Conservation (phyloP, 2,797 vertebrate genomes). For the Nannoperca australis region DNA sequence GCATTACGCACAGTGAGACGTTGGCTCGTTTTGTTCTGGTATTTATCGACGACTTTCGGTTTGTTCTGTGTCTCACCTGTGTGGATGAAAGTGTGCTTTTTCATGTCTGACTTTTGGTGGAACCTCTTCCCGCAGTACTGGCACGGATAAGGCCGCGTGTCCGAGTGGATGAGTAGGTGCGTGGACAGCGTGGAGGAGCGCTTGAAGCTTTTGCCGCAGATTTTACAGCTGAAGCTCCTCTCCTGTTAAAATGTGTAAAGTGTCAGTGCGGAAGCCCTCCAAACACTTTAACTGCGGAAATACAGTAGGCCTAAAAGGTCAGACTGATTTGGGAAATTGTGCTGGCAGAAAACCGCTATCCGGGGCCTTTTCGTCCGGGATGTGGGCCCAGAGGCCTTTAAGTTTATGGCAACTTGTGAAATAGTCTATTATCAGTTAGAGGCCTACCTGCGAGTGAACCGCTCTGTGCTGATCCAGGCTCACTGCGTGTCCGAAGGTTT, state of each 20-base stretch:
- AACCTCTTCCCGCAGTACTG: conserved; percentile 99
- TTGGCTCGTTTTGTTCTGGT: neutral
- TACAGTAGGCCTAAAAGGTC: neutral
- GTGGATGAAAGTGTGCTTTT: conserved; percentile 99
- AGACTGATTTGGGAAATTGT: neutral
- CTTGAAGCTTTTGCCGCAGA: conserved; percentile 98
- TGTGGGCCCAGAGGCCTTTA: neutral
- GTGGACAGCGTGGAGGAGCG: conserved; percentile 98
- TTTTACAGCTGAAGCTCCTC: conserved; percentile 98
- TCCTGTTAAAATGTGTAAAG: conserved; percentile 82
- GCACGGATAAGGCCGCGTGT: conserved; percentile 97
- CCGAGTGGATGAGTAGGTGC: conserved; percentile 98
- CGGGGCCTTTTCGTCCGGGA: neutral
- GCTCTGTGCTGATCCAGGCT: conserved; percentile 98
- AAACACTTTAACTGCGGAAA: neutral
- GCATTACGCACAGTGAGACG: conserved; percentile 9
- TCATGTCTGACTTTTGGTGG: conserved; percentile 99
- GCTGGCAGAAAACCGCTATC: neutral
- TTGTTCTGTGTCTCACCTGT: conserved; percentile 87
- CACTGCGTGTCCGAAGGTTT: conserved; percentile 98
- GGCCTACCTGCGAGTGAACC: conserved; percentile 94
- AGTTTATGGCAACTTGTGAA: neutral
- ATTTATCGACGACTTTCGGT: accelerated
- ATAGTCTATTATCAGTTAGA: neutral
- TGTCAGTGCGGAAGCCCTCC: conserved; percentile 19